A percentile compares a stretch with the other conserved stretches of the same genome.
phyloP scores from a whole-genome alignment of 35 echinoderm and acorn worm species.

The Ophiothrix spiculata region DNA sequence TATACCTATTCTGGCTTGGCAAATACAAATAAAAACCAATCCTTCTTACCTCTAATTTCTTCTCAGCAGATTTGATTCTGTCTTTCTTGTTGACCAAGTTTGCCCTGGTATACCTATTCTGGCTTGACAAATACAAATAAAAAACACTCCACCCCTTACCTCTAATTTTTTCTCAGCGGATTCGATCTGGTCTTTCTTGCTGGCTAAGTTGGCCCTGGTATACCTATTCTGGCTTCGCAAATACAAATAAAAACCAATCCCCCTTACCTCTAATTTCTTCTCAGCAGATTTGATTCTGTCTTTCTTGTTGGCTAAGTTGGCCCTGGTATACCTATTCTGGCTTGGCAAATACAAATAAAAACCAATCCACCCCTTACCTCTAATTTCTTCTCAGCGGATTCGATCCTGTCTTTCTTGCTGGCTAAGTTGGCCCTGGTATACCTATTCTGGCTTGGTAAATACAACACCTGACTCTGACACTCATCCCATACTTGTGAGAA shows the following conservation, averaged over 20 bases:
- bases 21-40: too few species aligned
- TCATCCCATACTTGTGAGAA: slow-evolving; percentile 98
- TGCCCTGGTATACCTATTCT: too few species aligned
- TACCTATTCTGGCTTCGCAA: slow-evolving; percentile 71
- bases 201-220: slow-evolving; percentile 89
- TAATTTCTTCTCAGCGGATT: slow-evolving; percentile 89
- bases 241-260: neutral
- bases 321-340: slow-evolving; percentile 48
- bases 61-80: too few species aligned
- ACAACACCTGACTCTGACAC: slow-evolving; percentile 83
- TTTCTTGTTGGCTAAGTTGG: slow-evolving; percentile 93
- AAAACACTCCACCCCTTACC: slow-evolving; percentile 23
- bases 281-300: slow-evolving; percentile 84
- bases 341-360: neutral
- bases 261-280: slow-evolving; percentile 85
- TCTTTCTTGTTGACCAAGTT: too few species aligned
- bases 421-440: slow-evolving; percentile 94
- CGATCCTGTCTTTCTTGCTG: slow-evolving; percentile 93
- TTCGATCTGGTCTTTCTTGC: slow-evolving; percentile 88
- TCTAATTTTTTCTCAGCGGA: slow-evolving; percentile 90
- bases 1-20: too few species aligned
- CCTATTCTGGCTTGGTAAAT: slow-evolving; percentile 75
- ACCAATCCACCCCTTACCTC: slow-evolving; percentile 46
- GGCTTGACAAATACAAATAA: slow-evolving; percentile 1
- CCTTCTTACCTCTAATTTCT: too few species aligned